Evolutionary conservation across 1,140 invertebrate genomes (phyloP).

Genomic region (Archivesica marissinica): DNA sequence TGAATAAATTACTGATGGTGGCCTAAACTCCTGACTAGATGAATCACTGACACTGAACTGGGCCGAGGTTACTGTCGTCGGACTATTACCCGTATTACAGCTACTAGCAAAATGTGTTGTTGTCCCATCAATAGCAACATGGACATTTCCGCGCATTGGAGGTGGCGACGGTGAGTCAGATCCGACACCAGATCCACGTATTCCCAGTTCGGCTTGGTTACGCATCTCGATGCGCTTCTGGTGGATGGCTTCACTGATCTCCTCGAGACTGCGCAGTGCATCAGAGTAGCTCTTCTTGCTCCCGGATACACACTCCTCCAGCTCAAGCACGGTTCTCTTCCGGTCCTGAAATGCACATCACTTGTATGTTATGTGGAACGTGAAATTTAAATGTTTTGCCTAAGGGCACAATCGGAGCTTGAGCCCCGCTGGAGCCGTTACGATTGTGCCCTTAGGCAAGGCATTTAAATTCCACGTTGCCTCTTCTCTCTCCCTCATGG

Average conservation of each 20-base stretch:
- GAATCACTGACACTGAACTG: conserved; percentile 39
- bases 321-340: conserved; percentile 91
- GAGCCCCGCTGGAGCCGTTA: no score
- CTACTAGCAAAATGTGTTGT: conserved; percentile 67
- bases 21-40: conserved; percentile 55
- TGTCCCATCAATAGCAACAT: conserved; percentile 83
- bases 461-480: no score
- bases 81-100: conserved; percentile 74
- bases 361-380: no score
- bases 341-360: conserved; percentile 88
- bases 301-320: conserved; percentile 90
- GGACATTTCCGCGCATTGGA: conserved; percentile 86
- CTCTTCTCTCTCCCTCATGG: no score
- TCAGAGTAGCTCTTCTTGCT: conserved; percentile 94
- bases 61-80: conserved; percentile 41
- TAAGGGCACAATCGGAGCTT: no score
- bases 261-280: conserved; percentile 93
- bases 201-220: conserved; percentile 81
- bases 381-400: no score
- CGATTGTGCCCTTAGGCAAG: no score
- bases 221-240: conserved; percentile 83
- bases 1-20: conserved; percentile 72
- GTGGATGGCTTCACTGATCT: conserved; percentile 97
- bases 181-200: conserved; percentile 83
- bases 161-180: conserved; percentile 84